Evolutionary conservation across 2,888 invertebrate genomes (phyloP), one percentile per base, ranked within the genome.

Genomic region (Seira musarum): DNA sequence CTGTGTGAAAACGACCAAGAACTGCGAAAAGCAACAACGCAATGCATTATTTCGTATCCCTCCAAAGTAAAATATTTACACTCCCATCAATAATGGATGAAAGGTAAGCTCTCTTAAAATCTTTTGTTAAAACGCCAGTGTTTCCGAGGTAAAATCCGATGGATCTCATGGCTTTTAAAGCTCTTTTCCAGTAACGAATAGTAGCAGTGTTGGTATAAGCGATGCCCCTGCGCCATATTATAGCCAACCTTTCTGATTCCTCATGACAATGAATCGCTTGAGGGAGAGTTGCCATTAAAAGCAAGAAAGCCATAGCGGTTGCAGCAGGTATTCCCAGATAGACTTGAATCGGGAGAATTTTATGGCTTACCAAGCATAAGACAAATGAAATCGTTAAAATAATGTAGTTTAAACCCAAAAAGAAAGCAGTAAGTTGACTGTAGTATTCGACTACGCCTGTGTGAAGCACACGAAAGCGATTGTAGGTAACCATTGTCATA

Each of bases 211-310:
- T 22, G 19, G 5, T 24, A 1, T 21, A 63, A 0, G 60, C 19
- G 8, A 46, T 25, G 19, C 65, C 49, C 24, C 17, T 53, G 6
- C 65, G 40, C 72, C 72, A 72, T 25, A 21, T 13, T 21, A 40
- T 17, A 49, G 65, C 49, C 46, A 72, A 72, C 21, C 72, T 72
- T 64, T n/a, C n/a, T 0, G 72, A 64, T 53, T 72, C 72, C 64
- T 72, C 72, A 25, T 72, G 72, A 64, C 72, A 72, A 46, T 72
- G 53, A 65, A 72, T 72, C 24, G 72, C 72, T 53, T 40, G 49
- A 24, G 72, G 65, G 13, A 72, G 64, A 5, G 49, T 49, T 1
- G 53, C 72, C 24, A 72, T 64, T 10, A 64, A 30, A 17, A 64
- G n/a, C 49, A 53, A 64, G 15, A 61, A 72, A 24, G 71, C 71